Conservation (phyloP, 2,888 invertebrate species). For the Antitype chi region DNA sequence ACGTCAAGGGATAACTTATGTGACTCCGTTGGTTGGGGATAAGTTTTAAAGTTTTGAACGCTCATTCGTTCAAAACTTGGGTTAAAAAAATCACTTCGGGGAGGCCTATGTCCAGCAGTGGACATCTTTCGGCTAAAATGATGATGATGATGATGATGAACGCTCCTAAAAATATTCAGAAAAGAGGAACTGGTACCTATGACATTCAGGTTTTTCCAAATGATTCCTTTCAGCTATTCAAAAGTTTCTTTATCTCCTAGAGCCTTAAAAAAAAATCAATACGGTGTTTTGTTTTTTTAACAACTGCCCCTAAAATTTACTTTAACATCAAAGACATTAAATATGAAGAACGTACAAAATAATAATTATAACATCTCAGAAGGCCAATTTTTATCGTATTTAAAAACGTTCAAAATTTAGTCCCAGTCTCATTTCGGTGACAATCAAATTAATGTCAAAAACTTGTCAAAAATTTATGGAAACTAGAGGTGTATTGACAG, state of each 20-base stretch:
- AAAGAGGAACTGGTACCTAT: not conserved
- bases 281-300: not conserved
- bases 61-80: not conserved
- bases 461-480: too few relatives aligned
- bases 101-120: too few relatives aligned
- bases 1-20: constrained; percentile 43
- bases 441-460: too few relatives aligned
- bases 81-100: too few relatives aligned
- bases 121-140: too few relatives aligned
- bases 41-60: not conserved
- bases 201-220: not conserved
- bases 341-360: not conserved
- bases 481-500: too few relatives aligned
- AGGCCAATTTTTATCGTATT: too few relatives aligned
- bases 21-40: not conserved
- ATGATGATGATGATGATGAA: too few relatives aligned
- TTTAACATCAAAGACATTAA: not conserved
- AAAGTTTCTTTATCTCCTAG: not conserved
- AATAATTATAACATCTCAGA: not conserved
- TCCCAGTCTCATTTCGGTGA: too few relatives aligned
- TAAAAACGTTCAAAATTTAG: too few relatives aligned
- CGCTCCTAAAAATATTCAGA: not conserved
- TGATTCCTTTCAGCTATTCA: not conserved
- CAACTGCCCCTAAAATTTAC: too few relatives aligned
- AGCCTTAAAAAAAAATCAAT: not conserved